These are phyloP conservation scores for Rhinoraja longicauda DNA, from an alignment of 2,797 vertebrate genomes.

Conservation along the genomic window DNA sequence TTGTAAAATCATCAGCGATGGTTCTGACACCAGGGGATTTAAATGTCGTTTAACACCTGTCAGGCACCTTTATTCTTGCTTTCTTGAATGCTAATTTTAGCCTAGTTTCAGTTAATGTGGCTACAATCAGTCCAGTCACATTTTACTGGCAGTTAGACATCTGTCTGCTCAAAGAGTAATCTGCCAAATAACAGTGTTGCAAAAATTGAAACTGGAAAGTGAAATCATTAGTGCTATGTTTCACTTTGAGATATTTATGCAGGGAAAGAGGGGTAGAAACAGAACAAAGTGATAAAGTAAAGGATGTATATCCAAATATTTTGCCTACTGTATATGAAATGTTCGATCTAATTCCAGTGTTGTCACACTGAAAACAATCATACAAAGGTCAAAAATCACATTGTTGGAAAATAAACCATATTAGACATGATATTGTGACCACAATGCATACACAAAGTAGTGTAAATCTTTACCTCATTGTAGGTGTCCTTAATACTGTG, in stretches of 20 bases:
- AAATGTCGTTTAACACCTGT: slow-evolving; percentile 29
- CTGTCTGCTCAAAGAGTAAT: slow-evolving; percentile 16
- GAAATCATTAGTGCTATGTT: neutral
- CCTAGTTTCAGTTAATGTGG: slow-evolving; percentile 31
- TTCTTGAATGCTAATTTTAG: slow-evolving; percentile 27
- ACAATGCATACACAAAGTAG: neutral
- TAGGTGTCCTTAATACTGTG: neutral
- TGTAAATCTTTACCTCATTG: neutral
- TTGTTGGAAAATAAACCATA: neutral
- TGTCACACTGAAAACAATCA: neutral
- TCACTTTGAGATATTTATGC: neutral
- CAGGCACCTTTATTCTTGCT: neutral
- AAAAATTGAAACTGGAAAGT: neutral
- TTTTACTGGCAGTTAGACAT: slow-evolving; percentile 18
- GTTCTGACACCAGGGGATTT: slow-evolving; percentile 16
- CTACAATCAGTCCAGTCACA: slow-evolving; percentile 22
- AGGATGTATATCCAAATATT: neutral
- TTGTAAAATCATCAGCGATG: slow-evolving; percentile 35
- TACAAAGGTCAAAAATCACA: too few relatives aligned
- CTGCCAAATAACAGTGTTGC: neutral
- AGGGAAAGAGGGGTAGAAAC: neutral
- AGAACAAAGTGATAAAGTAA: neutral
- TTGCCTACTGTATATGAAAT: neutral
- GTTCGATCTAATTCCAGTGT: neutral
- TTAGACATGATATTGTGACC: neutral